Evolutionary conservation across 2,797 vertebrate species (phyloP), one percentile per base, ranked within the genome.

Genomic region (Hapalemur alaotrensis): DNA sequence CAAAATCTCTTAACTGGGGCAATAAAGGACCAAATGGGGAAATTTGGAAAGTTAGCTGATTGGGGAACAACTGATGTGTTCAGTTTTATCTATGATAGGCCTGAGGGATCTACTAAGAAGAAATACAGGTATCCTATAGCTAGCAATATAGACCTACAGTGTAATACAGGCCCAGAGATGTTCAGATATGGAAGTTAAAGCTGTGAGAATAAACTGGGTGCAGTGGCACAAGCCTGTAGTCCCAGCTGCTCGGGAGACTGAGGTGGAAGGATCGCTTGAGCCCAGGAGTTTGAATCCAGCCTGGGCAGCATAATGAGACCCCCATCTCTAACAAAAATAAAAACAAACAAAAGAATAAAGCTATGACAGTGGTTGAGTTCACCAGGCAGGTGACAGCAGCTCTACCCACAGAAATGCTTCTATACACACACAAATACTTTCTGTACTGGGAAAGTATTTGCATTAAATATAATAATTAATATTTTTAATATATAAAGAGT

Each of bases 401-500:
- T 41, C 35, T 41, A 30, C 17, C 63, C 17, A 3, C 9, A 81
- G 76, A 86, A 48, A 63, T 65, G 32, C 13, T 63, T 67, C n/a
- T 69, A 48, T 46, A n/a, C 23, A 54, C 50, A 70, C 30, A 83
- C 41, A 88, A 57, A 23, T 57, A 25, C 54, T 57, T 57, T 25
- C 54, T 25, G 22, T 25, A 57, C 54, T 54, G 4, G 57, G 48
- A 76, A 95, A 89, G 18, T 76, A 92, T 94, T 95, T 95, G 52
- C 32, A 89, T 95, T 94, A 79, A 79, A 84, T 95, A 69, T 80
- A 84, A 50, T 75, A 61, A 41, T 54, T 59, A 92, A 57, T 82
- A 18, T 73, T 95, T 67, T 30, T 78, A 92, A 65, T 70, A 78
- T 20, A 75, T 67, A 32, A 78, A 88, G 70, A 63, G 22, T 80